These are phyloP conservation scores for Hycleus cichorii DNA, from an alignment of 1,140 invertebrate genomes.

Conservation along the genomic window DNA sequence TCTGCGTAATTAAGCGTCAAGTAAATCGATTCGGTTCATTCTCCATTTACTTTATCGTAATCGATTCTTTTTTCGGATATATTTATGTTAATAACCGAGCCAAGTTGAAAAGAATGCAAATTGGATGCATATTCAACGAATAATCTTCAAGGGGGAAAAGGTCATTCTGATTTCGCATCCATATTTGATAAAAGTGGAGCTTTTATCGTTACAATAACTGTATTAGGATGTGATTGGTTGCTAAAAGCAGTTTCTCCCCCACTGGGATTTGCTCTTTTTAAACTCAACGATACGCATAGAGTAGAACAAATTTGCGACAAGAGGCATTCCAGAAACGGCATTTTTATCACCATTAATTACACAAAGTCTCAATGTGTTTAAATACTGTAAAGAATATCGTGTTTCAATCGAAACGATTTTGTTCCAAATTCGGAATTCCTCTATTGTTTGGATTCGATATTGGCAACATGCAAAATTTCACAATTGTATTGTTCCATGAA, in stretches of 20 bases:
- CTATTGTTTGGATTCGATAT: no score
- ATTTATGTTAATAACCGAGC: neutral
- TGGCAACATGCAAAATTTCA: no score
- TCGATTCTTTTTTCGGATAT: no score
- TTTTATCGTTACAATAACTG: constrained; percentile 21
- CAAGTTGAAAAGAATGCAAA: neutral
- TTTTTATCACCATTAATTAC: no score
- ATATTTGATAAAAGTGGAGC: constrained; percentile 23
- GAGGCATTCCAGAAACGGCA: no score
- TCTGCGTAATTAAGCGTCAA: neutral
- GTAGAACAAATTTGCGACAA: neutral
- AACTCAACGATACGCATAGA: constrained; percentile 8
- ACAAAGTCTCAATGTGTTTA: no score
- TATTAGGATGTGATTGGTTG: constrained; percentile 22
- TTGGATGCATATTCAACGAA: neutral
- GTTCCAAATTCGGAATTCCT: no score
- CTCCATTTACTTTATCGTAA: no score
- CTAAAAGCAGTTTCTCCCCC: constrained; percentile 16
- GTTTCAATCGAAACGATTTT: no score
- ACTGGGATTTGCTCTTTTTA: constrained; percentile 12
- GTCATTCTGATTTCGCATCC: constrained; percentile 1
- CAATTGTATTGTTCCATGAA: no score
- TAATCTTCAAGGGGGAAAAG: no score
- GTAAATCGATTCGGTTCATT: neutral
- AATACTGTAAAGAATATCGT: no score